A percentile compares a stretch with the other conserved stretches of the same genome.
Conservation (phyloP, 92 coral and sea anemone genomes). For the Epizoanthus illoricatus region DNA sequence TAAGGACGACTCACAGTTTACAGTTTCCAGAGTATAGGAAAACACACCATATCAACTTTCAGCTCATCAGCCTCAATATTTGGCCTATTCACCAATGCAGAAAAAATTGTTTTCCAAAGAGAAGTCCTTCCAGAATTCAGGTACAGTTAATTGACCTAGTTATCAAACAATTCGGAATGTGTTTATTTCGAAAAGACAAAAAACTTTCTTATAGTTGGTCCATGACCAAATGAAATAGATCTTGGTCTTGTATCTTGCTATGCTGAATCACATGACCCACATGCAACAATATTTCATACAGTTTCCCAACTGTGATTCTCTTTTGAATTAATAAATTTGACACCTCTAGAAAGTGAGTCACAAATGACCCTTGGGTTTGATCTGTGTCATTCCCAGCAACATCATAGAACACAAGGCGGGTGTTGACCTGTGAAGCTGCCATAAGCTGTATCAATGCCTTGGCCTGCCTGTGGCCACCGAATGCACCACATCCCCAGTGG, state of each 20-base stretch:
- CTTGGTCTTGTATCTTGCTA: background rate
- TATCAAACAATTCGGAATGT: too few species aligned
- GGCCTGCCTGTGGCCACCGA: conserved; percentile 28
- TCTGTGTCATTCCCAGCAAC: background rate
- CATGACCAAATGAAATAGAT: conserved; percentile 9
- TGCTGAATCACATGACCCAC: conserved; percentile 7
- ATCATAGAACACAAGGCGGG: conserved; percentile 25
- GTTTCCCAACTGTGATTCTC: conserved; percentile 12
- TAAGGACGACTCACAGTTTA: too few species aligned
- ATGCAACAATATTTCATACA: conserved; percentile 4
- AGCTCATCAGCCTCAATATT: too few species aligned
- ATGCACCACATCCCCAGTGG: conserved; percentile 42
- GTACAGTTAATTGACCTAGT: too few species aligned
- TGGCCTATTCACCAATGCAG: too few species aligned
- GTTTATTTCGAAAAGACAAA: background rate
- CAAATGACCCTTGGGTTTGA: conserved; percentile 9
- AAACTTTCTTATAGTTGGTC: background rate
- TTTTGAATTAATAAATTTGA: background rate
- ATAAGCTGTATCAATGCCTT: conserved; percentile 36
- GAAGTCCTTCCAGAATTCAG: too few species aligned
- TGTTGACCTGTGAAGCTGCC: conserved; percentile 32
- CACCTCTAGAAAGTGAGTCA: conserved; percentile 12
- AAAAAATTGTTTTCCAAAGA: too few species aligned
- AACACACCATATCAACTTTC: too few species aligned
- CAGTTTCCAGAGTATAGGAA: too few species aligned